Conservation (phyloP, 2,888 invertebrate species). For the Augochlorella aurata region DNA sequence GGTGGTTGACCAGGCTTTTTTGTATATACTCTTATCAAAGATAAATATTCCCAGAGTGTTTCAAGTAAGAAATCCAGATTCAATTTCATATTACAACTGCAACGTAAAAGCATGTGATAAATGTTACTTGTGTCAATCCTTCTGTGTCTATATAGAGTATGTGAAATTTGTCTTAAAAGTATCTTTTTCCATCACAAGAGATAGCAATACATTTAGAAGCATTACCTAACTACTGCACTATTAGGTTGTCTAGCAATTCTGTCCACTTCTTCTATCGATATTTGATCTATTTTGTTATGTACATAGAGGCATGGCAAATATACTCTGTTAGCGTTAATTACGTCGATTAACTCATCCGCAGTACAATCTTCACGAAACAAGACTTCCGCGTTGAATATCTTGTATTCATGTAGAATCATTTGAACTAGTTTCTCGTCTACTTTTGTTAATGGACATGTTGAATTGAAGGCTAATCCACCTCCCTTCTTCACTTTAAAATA, state of each 20-base stretch:
- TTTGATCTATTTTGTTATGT: conserved; percentile 99
- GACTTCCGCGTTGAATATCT: conserved; percentile 97
- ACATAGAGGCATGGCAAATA: conserved; percentile 99
- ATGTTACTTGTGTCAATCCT: conserved; percentile 9
- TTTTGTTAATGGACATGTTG: conserved; percentile 95
- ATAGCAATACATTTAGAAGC: conserved; percentile 8
- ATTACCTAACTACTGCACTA: conserved; percentile 95
- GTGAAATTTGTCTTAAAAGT: background rate
- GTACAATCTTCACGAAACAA: conserved; percentile 97
- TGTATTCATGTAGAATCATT: conserved; percentile 98
- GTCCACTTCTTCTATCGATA: conserved; percentile 99
- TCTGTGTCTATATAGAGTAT: conserved; percentile 3
- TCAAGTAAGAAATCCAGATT: conserved; percentile 97
- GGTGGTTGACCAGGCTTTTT: conserved; percentile 99
- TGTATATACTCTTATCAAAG: conserved; percentile 97
- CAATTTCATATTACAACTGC: conserved; percentile 98
- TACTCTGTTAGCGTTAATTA: conserved; percentile 94
- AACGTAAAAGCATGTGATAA: conserved; percentile 71
- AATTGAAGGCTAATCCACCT: conserved; percentile 98
- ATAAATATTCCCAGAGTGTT: conserved; percentile 95
- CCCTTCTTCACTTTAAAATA: conserved; percentile 99
- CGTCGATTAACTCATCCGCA: conserved; percentile 98
- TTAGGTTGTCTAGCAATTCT: conserved; percentile 93
- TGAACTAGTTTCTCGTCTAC: conserved; percentile 98
- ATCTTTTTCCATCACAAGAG: background rate